Conservation (phyloP, 2,113 vertebrate genomes). For the Tor tambroides region DNA sequence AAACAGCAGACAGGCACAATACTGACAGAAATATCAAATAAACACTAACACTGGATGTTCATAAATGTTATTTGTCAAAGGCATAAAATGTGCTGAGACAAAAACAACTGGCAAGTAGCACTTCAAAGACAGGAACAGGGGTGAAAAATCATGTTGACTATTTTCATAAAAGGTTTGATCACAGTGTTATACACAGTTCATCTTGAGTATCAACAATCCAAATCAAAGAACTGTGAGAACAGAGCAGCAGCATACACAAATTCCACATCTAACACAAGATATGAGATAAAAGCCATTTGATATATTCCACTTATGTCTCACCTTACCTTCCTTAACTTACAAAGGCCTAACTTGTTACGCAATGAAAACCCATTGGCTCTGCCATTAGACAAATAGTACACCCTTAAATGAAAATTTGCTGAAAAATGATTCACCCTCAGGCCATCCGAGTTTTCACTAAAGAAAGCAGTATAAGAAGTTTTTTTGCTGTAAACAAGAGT, state of each 20-base stretch:
- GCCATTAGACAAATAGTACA: not conserved
- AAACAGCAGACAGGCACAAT: not conserved
- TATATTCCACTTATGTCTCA: not conserved
- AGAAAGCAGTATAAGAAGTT: too few relatives aligned
- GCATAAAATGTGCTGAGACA: not conserved
- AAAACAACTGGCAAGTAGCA: not conserved
- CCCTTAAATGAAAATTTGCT: not conserved
- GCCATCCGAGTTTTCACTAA: not conserved
- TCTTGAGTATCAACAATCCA: not conserved
- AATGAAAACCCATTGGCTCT: not conserved
- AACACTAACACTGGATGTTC: not conserved
- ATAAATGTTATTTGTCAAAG: not conserved
- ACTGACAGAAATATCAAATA: slow-evolving; percentile 1
- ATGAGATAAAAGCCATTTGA: not conserved
- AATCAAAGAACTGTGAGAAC: not conserved
- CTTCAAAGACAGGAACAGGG: not conserved
- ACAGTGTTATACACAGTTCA: slow-evolving; percentile 6
- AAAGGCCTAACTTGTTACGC: not conserved
- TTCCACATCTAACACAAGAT: not conserved
- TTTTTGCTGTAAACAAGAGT: too few relatives aligned
- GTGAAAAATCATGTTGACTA: not conserved
- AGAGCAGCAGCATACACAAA: slow-evolving; percentile 1
- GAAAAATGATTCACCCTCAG: not conserved
- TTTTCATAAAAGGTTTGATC: not conserved
- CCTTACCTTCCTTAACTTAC: not conserved